A percentile compares a stretch with the other conserved stretches of the same genome.
Conservation (phyloP, 2,797 vertebrate species). For the Sebastes goodei region DNA sequence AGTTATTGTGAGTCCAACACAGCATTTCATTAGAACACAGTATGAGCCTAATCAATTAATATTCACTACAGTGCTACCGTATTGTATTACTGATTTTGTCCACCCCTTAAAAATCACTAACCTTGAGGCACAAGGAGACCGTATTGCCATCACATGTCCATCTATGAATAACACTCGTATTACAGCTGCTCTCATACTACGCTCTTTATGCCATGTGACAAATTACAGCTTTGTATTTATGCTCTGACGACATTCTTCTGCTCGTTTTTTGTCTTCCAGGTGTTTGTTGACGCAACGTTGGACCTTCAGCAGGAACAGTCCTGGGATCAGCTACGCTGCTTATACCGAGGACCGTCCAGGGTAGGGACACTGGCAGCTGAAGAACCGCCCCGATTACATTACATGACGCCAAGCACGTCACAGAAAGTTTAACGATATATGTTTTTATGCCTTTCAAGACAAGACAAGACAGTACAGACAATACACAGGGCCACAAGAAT, state of each 20-base stretch:
- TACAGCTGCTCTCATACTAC: not conserved
- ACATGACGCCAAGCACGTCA: not conserved
- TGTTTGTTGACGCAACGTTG: constrained; percentile 82
- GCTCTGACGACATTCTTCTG: not conserved
- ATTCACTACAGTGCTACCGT: not conserved
- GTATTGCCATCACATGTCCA: not conserved
- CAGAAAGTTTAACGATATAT: not conserved
- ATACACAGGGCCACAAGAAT: not conserved
- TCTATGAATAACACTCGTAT: not conserved
- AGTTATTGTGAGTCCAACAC: not conserved
- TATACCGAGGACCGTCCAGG: constrained; percentile 92
- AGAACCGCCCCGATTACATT: not conserved
- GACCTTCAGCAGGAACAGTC: constrained; percentile 94
- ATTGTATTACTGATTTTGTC: not conserved
- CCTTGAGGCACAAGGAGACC: not conserved
- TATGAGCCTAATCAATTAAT: not conserved
- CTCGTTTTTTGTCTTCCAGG: constrained; percentile 68
- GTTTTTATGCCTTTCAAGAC: too few relatives aligned
- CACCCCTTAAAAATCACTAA: not conserved
- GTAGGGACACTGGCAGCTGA: constrained; percentile 70
- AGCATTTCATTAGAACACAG: not conserved
- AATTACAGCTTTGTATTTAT: not conserved
- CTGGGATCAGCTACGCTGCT: constrained; percentile 91
- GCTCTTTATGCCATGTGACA: not conserved
- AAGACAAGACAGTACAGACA: too few relatives aligned